A percentile compares a stretch with the other conserved stretches of the same genome.
These are phyloP conservation scores for Montipora cactus DNA, from an alignment of 64 coral and sea anemone species.

Conservation along the genomic window DNA sequence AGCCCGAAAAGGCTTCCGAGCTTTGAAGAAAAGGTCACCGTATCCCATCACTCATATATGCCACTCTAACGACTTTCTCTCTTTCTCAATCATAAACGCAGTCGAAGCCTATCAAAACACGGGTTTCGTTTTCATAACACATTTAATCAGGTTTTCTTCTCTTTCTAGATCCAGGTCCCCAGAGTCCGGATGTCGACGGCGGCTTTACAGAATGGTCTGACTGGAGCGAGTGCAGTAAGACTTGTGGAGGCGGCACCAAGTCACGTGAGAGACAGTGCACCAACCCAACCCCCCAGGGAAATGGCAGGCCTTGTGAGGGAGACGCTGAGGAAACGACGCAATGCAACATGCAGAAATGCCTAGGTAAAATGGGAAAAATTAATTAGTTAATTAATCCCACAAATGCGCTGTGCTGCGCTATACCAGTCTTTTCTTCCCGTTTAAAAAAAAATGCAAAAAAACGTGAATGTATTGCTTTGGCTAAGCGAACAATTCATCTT, in stretches of 20 bases:
- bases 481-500: too few species aligned
- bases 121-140: not conserved
- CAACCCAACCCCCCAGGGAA: constrained; percentile 48
- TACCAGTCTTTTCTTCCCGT: too few species aligned
- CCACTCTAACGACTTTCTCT: too few species aligned
- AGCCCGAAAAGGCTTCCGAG: too few species aligned
- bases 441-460: too few species aligned
- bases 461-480: too few species aligned
- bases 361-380: not conserved
- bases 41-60: too few species aligned
- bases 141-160: not conserved
- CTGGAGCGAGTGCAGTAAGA: constrained; percentile 61
- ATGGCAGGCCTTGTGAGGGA: constrained; percentile 41
- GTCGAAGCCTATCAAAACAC: too few species aligned
- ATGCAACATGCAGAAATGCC: not conserved
- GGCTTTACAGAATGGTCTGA: constrained; percentile 48
- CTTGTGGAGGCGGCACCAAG: constrained; percentile 42
- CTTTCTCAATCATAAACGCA: too few species aligned
- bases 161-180: constrained; percentile 49
- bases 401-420: too few species aligned
- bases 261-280: constrained; percentile 41
- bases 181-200: constrained; percentile 65
- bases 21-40: too few species aligned
- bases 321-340: not conserved
- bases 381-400: too few species aligned